Evolutionary conservation across 2,888 invertebrate species (phyloP).

Genomic region (Cylloceria caligata): DNA sequence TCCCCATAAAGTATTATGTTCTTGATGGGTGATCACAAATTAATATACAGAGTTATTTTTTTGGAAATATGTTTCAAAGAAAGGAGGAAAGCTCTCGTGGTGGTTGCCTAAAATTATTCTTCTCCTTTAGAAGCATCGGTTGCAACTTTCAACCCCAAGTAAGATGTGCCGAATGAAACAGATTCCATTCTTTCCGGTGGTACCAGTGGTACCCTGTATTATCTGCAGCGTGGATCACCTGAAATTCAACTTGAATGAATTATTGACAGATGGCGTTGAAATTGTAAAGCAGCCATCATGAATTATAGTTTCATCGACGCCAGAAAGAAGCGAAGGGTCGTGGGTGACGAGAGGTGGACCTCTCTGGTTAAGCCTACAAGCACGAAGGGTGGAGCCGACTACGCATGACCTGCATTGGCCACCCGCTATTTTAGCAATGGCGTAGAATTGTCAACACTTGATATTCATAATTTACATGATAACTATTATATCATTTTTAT

Average conservation of each 20-base stretch:
- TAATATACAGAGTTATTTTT: neutral
- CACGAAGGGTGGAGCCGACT: constrained; percentile 78
- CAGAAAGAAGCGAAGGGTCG: constrained; percentile 69
- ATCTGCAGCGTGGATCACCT: neutral
- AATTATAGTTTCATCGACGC: constrained; percentile 73
- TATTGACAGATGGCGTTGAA: constrained; percentile 1
- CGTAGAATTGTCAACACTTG: constrained; percentile 63
- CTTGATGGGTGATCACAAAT: no score
- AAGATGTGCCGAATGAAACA: neutral
- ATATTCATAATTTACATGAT: neutral
- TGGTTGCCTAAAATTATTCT: neutral
- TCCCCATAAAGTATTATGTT: neutral
- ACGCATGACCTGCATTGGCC: constrained; percentile 69
- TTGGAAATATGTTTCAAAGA: no score
- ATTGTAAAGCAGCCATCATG: constrained; percentile 77
- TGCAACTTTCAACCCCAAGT: constrained; percentile 29
- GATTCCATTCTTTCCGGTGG: constrained; percentile 35
- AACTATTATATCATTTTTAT: neutral
- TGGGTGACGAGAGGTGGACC: constrained; percentile 76
- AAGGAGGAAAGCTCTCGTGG: neutral
- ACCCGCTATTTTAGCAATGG: constrained; percentile 73
- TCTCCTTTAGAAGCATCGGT: constrained; percentile 39
- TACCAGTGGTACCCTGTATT: constrained; percentile 6
- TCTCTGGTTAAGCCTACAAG: constrained; percentile 73
- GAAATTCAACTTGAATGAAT: neutral